These are phyloP conservation scores for Zaprionus ornatus DNA, from an alignment of 1,140 invertebrate genomes.

Conservation along the genomic window DNA sequence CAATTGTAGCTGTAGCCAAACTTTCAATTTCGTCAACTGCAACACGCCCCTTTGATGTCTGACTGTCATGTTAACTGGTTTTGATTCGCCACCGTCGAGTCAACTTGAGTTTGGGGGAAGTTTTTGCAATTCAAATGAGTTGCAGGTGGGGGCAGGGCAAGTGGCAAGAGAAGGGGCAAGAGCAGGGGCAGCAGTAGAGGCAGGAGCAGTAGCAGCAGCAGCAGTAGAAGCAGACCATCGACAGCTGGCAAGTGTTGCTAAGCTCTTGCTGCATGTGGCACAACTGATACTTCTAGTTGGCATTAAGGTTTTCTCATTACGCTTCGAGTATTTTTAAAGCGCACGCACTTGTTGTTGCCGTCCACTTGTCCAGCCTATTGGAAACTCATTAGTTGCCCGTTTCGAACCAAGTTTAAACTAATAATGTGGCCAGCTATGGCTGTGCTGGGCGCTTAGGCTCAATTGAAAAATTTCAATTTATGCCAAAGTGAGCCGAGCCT, in stretches of 20 bases:
- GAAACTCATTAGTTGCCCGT: slow-evolving; percentile 72
- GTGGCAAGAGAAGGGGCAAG: background rate
- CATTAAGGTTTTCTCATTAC: slow-evolving; percentile 59
- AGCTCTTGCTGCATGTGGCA: slow-evolving; percentile 33
- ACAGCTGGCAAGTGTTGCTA: slow-evolving; percentile 17
- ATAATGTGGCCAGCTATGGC: slow-evolving; percentile 59
- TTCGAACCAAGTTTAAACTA: slow-evolving; percentile 69
- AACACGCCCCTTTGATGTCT: slow-evolving; percentile 71
- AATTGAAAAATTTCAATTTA: slow-evolving; percentile 76
- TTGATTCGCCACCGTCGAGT: slow-evolving; percentile 18
- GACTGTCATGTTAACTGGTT: slow-evolving; percentile 63
- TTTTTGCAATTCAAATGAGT: slow-evolving; percentile 75
- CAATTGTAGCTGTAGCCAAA: slow-evolving; percentile 51
- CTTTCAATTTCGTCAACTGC: slow-evolving; percentile 60
- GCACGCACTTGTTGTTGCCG: slow-evolving; percentile 20
- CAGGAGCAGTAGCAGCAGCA: background rate
- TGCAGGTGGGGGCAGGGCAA: no score
- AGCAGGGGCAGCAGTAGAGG: background rate
- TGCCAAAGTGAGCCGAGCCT: slow-evolving; percentile 33
- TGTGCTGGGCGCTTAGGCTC: slow-evolving; percentile 19
- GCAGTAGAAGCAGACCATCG: slow-evolving; percentile 4
- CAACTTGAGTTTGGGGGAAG: slow-evolving; percentile 31
- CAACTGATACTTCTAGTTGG: background rate
- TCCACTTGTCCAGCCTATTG: slow-evolving; percentile 65
- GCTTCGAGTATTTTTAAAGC: background rate